phyloP scores from a whole-genome alignment of 2,797 vertebrate species.

The Buceros bicornis region DNA sequence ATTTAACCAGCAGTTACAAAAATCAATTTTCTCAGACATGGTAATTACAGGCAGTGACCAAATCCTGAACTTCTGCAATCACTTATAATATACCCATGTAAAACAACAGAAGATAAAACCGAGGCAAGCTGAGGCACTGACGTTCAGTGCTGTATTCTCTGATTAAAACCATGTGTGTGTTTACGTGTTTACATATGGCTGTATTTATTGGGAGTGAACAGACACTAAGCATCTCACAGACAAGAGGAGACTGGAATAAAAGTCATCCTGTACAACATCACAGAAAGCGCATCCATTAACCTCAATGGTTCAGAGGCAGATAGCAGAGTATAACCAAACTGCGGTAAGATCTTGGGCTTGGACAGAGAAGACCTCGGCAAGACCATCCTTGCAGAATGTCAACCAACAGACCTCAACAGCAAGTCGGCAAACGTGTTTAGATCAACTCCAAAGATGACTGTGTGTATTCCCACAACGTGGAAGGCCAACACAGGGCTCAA shows the following conservation, averaged over 20 bases:
- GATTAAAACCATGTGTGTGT: background rate
- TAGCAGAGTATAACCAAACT: background rate
- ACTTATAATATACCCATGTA: fast-evolving
- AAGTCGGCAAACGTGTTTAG: fast-evolving
- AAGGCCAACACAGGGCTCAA: background rate
- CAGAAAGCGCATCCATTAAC: background rate
- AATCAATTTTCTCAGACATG: background rate
- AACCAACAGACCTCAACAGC: background rate
- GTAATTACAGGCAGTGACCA: background rate
- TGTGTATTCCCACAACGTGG: fast-evolving
- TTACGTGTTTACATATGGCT: constrained; percentile 30
- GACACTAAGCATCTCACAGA: background rate
- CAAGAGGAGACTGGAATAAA: background rate
- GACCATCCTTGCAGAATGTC: background rate
- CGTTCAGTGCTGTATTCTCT: background rate
- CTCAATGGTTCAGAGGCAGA: background rate
- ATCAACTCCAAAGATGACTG: background rate
- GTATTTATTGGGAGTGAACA: background rate
- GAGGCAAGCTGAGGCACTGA: background rate
- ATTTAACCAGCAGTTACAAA: background rate
- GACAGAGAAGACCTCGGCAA: background rate
- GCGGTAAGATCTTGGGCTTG: background rate
- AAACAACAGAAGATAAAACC: background rate
- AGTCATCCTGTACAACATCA: background rate
- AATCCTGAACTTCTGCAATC: background rate